These are phyloP conservation scores for Mycteria americana DNA, from an alignment of 2,797 vertebrate species.

Conservation along the genomic window DNA sequence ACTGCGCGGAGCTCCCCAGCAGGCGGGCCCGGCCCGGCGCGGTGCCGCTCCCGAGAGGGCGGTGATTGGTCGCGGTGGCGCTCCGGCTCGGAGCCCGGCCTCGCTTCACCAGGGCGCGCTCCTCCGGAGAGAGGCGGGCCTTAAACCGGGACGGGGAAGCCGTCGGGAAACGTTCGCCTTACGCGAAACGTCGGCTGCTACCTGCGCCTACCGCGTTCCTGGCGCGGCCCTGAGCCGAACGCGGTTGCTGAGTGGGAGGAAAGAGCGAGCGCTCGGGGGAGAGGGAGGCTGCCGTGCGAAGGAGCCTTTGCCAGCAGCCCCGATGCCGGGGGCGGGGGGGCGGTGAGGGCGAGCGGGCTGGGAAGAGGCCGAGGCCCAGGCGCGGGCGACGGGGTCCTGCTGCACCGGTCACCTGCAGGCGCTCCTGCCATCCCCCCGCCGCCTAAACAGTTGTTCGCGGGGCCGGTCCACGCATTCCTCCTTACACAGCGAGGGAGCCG, in stretches of 20 bases:
- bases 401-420: accelerated
- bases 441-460: too few species aligned
- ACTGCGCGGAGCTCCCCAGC: neutral
- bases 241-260: too few species aligned
- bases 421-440: neutral
- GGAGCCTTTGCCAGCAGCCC: too few species aligned
- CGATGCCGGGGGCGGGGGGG: accelerated
- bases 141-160: too few species aligned
- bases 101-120: neutral
- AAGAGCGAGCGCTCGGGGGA: too few species aligned
- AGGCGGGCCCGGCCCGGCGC: too few species aligned
- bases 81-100: neutral
- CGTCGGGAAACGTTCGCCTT: too few species aligned
- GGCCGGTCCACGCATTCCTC: accelerated
- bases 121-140: accelerated
- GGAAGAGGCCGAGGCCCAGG: too few species aligned
- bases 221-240: neutral
- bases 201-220: neutral
- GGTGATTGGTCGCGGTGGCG: neutral
- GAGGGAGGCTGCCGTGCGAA: too few species aligned
- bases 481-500: neutral
- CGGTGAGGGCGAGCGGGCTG: too few species aligned
- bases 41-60: too few species aligned
- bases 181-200: neutral
- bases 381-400: neutral